These are phyloP conservation scores for Caenorhabditis inopinata DNA, from an alignment of 1,140 invertebrate species.

Conservation along the genomic window DNA sequence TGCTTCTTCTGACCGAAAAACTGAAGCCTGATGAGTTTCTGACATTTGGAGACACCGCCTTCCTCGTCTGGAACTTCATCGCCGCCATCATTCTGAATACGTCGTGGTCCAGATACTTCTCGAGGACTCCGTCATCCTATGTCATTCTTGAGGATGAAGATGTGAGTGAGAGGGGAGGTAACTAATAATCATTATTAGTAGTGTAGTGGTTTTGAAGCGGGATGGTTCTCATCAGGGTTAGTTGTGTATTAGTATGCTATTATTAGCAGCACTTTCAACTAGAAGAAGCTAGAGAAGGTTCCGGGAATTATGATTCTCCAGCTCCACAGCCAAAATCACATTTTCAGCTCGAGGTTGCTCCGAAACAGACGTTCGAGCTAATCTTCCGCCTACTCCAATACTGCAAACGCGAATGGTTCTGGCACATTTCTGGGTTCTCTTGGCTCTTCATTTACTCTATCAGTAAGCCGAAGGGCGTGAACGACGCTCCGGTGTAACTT, in stretches of 20 bases:
- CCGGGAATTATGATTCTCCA: too few relatives aligned
- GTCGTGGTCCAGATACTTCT: slow-evolving; percentile 43
- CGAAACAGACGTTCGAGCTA: slow-evolving; percentile 49
- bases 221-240: too few relatives aligned
- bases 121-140: slow-evolving; percentile 33
- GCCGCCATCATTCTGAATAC: slow-evolving; percentile 60
- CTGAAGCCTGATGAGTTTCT: slow-evolving; percentile 45
- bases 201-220: too few relatives aligned
- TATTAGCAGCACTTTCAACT: too few relatives aligned
- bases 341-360: slow-evolving; percentile 39
- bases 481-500: too few relatives aligned
- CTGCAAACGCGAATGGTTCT: slow-evolving; percentile 52
- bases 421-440: slow-evolving; percentile 53
- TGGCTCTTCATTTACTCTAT: slow-evolving; percentile 53
- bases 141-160: slow-evolving; percentile 34
- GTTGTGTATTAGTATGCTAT: too few relatives aligned
- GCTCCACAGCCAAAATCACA: not conserved
- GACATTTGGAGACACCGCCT: slow-evolving; percentile 59
- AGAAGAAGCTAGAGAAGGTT: too few relatives aligned
- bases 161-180: slow-evolving; percentile 48
- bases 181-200: not conserved
- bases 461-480: too few relatives aligned
- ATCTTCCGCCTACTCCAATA: slow-evolving; percentile 54
- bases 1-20: slow-evolving; percentile 63
- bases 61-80: slow-evolving; percentile 62